Base-by-base conservation (phyloP, 2,888 invertebrate genomes). In the Crioceris asparagi region DNA sequence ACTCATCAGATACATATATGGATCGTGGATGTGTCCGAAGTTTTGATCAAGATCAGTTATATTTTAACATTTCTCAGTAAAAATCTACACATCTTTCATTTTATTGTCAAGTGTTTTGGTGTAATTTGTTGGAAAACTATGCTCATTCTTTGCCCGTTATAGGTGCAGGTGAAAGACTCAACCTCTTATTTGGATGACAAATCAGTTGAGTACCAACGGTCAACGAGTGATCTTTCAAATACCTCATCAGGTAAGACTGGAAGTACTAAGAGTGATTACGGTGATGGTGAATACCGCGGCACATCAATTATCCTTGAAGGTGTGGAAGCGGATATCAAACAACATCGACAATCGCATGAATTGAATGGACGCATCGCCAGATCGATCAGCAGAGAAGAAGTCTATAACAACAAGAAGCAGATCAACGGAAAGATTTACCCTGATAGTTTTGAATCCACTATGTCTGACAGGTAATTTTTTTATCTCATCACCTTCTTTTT, bases 131-230 rank as follows among this genome's bases (percentile, higher is more conserved):
- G n/a, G n/a, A n/a, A n/a, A n/a, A n/a, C n/a, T n/a, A n/a, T n/a
- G n/a, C n/a, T n/a, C n/a, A n/a, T n/a, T n/a, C n/a, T n/a, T n/a
- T 18, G 26, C 18, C n/a, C 17, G 4, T 35, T 35, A 4, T 15
- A 37, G 37, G 80, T 83, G 17, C 78, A 78, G 57, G 77, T 78
- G 4, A 78, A 80, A 50, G 85, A 84, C 62, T 83, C 83, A 3
- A 64, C 63, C 3, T 58, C 59, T 2, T 60, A 61, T 46, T 42
- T 62, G 42, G 58, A 55, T 43, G 60, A 50, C 17, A 57, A 55
- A 37, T 50, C 51, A 8, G 43, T 37, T 3, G 57, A 59, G 38
- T 53, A 55, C 36, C 47, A 56, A 29, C 60, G 61, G 40, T 63
- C 63, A 1, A 64, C 60, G 2, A 64, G 65, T 45, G 66, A 66